phyloP scores from a whole-genome alignment of 2,113 vertebrate species.

The Bufo gargarizans region DNA sequence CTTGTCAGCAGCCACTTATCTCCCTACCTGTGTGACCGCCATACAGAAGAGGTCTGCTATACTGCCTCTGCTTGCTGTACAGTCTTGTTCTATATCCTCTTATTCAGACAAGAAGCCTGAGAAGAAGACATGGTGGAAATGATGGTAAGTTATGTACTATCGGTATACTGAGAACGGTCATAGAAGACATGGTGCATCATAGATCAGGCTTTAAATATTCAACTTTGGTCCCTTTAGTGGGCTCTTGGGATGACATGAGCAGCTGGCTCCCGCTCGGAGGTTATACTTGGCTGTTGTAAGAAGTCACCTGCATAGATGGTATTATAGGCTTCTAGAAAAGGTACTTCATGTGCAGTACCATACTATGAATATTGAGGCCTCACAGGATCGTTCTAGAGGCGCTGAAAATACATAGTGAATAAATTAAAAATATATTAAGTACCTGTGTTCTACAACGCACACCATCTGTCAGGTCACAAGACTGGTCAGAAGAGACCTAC shows the following conservation, averaged over 20 bases:
- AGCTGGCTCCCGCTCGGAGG: background rate
- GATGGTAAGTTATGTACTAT: no score
- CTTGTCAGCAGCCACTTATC: no score
- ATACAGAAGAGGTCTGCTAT: no score
- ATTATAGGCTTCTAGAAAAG: background rate
- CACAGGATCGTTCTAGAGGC: background rate
- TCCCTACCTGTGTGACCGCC: no score
- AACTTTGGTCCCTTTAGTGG: no score
- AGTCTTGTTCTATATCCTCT: no score
- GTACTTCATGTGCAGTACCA: background rate
- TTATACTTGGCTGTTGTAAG: background rate
- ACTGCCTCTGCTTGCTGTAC: no score
- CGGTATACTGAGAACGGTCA: no score
- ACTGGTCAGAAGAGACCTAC: background rate
- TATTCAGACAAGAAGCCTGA: no score
- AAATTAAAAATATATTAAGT: background rate
- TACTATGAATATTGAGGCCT: background rate
- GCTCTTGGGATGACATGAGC: background rate
- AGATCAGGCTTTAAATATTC: no score
- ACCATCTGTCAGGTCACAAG: background rate
- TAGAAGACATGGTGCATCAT: no score
- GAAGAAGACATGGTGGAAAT: no score
- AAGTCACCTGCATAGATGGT: background rate
- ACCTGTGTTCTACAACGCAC: background rate
- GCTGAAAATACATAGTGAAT: background rate